Conservation (phyloP, 2,888 invertebrate genomes). For the Beris morrisii region DNA sequence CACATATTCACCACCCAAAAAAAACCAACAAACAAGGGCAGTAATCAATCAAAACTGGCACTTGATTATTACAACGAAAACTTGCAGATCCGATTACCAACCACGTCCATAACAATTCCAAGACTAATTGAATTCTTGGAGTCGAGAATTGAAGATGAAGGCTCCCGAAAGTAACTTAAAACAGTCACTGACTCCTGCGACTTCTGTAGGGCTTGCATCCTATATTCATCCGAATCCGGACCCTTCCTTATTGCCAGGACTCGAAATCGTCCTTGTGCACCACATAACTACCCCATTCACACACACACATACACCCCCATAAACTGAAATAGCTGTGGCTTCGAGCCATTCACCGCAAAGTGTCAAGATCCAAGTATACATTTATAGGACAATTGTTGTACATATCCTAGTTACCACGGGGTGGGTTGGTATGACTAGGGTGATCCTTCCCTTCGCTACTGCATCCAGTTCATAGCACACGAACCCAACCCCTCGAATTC, state of each 20-base stretch:
- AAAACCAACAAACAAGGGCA: no score
- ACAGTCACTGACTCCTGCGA: conserved; percentile 38
- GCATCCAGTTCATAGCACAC: conserved; percentile 1
- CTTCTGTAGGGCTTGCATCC: conserved; percentile 32
- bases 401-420: no score
- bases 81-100: conserved; percentile 27
- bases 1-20: no score
- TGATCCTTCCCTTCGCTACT: background rate
- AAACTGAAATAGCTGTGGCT: conserved; percentile 49
- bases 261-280: background rate
- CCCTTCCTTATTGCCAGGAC: conserved; percentile 19
- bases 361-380: conserved; percentile 47
- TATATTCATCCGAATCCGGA: no score
- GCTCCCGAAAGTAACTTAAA: conserved; percentile 33
- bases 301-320: conserved; percentile 4
- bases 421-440: background rate
- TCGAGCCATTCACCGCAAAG: conserved; percentile 57
- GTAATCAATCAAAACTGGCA: no score
- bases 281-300: background rate
- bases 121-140: conserved; percentile 38
- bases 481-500: conserved; percentile 22
- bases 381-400: no score
- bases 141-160: conserved; percentile 28
- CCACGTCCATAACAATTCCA: conserved; percentile 37
- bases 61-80: no score